These are phyloP conservation scores for Otolemur crassicaudatus DNA, from an alignment of 2,797 vertebrate genomes.

Conservation along the genomic window DNA sequence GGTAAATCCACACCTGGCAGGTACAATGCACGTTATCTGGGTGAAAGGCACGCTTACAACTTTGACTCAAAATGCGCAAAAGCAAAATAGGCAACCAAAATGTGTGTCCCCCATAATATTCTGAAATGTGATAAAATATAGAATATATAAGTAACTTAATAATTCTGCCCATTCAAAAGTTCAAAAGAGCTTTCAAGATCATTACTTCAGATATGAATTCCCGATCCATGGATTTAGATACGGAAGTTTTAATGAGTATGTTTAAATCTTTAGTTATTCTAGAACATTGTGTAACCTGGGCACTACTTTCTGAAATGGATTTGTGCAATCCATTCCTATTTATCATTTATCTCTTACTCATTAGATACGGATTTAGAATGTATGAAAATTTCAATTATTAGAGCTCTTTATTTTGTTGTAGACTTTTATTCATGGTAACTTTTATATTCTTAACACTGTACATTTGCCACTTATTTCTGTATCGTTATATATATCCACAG, in stretches of 20 bases:
- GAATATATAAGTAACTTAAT: not conserved
- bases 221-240: not conserved
- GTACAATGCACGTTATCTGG: no score
- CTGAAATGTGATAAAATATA: no score
- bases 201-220: not conserved
- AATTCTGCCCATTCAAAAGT: not conserved
- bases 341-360: not conserved
- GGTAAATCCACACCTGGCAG: no score
- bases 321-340: not conserved
- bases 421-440: not conserved
- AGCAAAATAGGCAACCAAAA: no score
- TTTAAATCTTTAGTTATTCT: not conserved
- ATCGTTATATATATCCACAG: not conserved
- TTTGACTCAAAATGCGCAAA: no score
- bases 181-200: constrained; percentile 2
- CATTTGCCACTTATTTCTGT: not conserved
- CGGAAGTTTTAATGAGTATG: not conserved
- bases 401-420: not conserved
- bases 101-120: no score
- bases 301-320: not conserved
- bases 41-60: no score
- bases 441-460: not conserved
- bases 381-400: not conserved
- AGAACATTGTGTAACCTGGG: not conserved
- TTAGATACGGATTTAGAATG: constrained; percentile 1